phyloP scores from a whole-genome alignment of 2,888 invertebrate species.

The Colletes collaris region DNA sequence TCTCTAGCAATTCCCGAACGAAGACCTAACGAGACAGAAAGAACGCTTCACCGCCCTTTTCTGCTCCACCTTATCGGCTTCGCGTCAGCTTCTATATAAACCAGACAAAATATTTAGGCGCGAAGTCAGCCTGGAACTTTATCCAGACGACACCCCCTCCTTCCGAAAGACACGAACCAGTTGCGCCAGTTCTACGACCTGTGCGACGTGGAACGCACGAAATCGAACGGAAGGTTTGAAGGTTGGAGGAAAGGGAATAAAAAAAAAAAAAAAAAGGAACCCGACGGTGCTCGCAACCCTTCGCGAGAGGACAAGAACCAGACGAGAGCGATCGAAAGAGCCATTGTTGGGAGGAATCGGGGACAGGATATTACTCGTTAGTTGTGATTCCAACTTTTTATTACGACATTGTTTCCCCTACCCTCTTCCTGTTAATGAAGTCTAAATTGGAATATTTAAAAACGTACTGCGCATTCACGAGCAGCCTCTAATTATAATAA shows the following conservation, averaged over 20 bases:
- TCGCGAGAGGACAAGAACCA: conserved; percentile 26
- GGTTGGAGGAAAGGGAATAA: neutral
- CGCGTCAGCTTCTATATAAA: conserved; percentile 33
- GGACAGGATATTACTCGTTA: conserved; percentile 60
- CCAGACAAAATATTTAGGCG: conserved; percentile 48
- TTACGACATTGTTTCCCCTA: conserved; percentile 39
- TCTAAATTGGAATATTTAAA: conserved; percentile 32
- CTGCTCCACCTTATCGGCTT: conserved; percentile 21
- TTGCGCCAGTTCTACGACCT: conserved; percentile 4
- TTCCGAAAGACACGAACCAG: conserved; percentile 32
- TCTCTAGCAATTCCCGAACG: neutral
- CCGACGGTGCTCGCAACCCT: conserved; percentile 13
- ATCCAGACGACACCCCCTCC: conserved; percentile 21
- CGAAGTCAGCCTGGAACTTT: conserved; percentile 31
- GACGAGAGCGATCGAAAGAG: conserved; percentile 49
- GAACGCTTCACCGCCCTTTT: conserved; percentile 6
- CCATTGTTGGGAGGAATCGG: conserved; percentile 45
- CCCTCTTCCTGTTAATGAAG: conserved; percentile 28
- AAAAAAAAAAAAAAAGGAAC: neutral
- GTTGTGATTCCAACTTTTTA: conserved; percentile 56
- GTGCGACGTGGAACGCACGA: conserved; percentile 1
- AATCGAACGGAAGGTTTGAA: conserved; percentile 21
- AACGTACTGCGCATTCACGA: conserved; percentile 33
- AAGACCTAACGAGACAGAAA: conserved; percentile 20
- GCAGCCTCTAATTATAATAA: conserved; percentile 19